Evolutionary conservation across 2,113 vertebrate species (phyloP).

Genomic region (Columba livia): DNA sequence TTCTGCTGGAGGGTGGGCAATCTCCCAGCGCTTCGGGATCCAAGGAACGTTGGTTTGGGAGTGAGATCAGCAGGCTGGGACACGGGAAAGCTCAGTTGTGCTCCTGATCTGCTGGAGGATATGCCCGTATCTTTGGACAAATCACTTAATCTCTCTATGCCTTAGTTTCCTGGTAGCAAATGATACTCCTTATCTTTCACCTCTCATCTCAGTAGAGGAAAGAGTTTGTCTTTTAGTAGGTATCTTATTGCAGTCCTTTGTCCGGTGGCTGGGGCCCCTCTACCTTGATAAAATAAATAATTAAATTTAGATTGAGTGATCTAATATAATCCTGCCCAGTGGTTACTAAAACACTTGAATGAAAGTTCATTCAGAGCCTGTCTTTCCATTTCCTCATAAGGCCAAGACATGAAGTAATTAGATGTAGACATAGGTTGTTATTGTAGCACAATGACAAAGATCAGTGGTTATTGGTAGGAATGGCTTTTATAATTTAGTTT

Average conservation of each 20-base stretch:
- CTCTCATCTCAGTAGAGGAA: not conserved
- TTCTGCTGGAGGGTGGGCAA: not conserved
- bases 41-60: not conserved
- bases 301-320: constrained; percentile 38
- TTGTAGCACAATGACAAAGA: constrained; percentile 44
- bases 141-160: not conserved
- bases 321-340: constrained; percentile 23
- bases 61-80: not conserved
- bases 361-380: constrained; percentile 35
- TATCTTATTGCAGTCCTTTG: constrained; percentile 17
- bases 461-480: constrained; percentile 56
- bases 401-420: constrained; percentile 40
- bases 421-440: constrained; percentile 41
- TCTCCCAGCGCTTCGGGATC: not conserved
- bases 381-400: constrained; percentile 42
- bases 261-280: not conserved
- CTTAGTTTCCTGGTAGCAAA: not conserved
- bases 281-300: constrained; percentile 36
- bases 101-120: not conserved
- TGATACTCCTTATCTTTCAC: constrained; percentile 22
- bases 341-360: constrained; percentile 49
- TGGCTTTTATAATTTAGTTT: constrained; percentile 58
- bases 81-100: not conserved
- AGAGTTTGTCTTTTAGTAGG: not conserved
- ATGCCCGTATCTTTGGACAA: not conserved